Percentiles rank a stretch among this genome's conserved stretches.
Evolutionary conservation across 2,888 invertebrate species (phyloP).

Genomic region (Mythimna loreyi): DNA sequence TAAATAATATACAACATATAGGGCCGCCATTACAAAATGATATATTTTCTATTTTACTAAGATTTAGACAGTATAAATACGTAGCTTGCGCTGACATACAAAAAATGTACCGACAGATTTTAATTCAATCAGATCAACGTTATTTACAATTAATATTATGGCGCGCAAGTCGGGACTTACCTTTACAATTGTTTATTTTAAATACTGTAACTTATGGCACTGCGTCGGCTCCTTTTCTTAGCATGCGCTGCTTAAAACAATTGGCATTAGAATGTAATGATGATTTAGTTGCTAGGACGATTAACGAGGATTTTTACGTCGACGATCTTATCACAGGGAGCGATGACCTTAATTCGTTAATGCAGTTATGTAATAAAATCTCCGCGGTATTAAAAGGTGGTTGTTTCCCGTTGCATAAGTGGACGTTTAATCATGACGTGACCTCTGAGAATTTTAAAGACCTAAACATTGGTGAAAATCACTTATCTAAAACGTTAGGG

Average conservation of each 20-base stretch:
- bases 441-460: neutral
- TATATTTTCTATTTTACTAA: conserved; percentile 23
- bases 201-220: conserved; percentile 7
- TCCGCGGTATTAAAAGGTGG: neutral
- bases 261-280: conserved; percentile 9
- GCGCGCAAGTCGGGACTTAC: conserved; percentile 1
- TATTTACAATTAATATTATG: conserved; percentile 21
- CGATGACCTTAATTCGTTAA: conserved; percentile 6
- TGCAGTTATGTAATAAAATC: conserved; percentile 18
- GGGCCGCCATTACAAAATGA: conserved; percentile 32
- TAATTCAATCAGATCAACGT: conserved; percentile 17
- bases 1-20: conserved; percentile 21
- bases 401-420: conserved; percentile 18
- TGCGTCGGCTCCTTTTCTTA: conserved; percentile 19
- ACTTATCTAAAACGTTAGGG: conserved; percentile 10
- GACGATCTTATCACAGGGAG: conserved; percentile 9
- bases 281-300: conserved; percentile 8
- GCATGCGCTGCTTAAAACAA: conserved; percentile 24
- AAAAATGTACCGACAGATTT: conserved; percentile 24
- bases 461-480: conserved; percentile 8
- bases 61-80: conserved; percentile 22
- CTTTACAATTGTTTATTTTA: conserved; percentile 8
- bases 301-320: conserved; percentile 17
- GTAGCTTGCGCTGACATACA: conserved; percentile 19
- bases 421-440: conserved; percentile 12